Evolutionary conservation across 1,140 invertebrate genomes (phyloP), one percentile per base, ranked within the genome.

Genomic region (Orchesella cincta): DNA sequence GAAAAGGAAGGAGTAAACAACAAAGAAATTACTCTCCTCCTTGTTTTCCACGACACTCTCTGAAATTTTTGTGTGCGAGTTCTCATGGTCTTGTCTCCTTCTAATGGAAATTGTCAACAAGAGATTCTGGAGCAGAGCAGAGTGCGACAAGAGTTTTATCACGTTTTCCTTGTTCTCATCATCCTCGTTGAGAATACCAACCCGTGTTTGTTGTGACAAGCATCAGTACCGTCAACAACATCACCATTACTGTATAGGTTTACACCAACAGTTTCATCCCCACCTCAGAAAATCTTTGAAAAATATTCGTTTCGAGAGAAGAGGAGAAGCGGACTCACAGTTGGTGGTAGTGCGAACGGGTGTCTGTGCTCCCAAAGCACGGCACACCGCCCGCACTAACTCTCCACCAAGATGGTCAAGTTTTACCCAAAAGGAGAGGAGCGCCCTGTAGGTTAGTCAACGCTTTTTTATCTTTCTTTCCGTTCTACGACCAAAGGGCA

Each of bases 51-150:
- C 29, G 20, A 46, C 39, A 46, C n/a, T 46, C 39, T 8, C 39
- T 46, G 20, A 46, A 46, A 46, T 46, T 46, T 46, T 46, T 46
- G 8, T 20, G 8, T 46, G 39, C 20, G 39, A 8, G 8, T 46
- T 46, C 39, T 8, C 20, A 46, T 20, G 29, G 26, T 57, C 14
- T 2, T 5, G 26, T 31, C 31, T 67, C 14, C 31, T 31, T 67
- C 62, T 67, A 67, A 67, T 67, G 62, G 62, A 67, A 67, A 29
- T 67, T 67, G 62, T 67, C 23, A 67, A 33, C 31, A 67, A 26
- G 8, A 31, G 8, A 8, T 33, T 33, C 26, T 33, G 29, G 62
- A 33, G 26, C 26, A 67, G 31, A 31, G 62, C 2, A 67, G n/a
- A 12, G 12, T 2, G 62, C 26, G 62, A 31, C 26, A 67, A 14